Percentiles rank a stretch among this genome's conserved stretches.
These are phyloP conservation scores for Tromatobia lineatoria DNA, from an alignment of 2,888 invertebrate species.

Conservation along the genomic window DNA sequence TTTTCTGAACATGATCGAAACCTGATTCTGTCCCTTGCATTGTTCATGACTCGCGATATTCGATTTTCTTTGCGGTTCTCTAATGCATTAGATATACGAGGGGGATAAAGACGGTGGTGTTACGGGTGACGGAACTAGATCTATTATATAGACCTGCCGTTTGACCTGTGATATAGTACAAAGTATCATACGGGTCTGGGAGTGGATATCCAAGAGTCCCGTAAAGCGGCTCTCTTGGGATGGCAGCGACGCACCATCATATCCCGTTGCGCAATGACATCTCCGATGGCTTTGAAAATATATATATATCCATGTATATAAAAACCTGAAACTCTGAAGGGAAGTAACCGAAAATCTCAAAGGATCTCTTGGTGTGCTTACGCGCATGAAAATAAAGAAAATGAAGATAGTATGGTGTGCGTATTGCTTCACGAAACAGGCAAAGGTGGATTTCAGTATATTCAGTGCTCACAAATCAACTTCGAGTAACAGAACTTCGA, in stretches of 20 bases:
- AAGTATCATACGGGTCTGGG: background rate
- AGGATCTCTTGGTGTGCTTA: constrained; percentile 29
- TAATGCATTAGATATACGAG: background rate
- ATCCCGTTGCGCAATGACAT: constrained; percentile 26
- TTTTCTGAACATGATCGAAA: background rate
- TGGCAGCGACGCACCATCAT: constrained; percentile 20
- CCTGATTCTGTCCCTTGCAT: background rate
- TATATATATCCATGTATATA: no score
- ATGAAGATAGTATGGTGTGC: no score
- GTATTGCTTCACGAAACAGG: background rate
- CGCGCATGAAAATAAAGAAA: background rate
- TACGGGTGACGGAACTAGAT: constrained; percentile 24
- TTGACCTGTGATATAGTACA: constrained; percentile 27
- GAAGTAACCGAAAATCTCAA: constrained; percentile 32
- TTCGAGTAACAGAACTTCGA: no score
- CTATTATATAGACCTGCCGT: constrained; percentile 20
- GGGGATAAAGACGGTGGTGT: background rate
- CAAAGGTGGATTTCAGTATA: constrained; percentile 25
- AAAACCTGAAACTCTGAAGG: background rate
- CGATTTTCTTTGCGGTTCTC: background rate
- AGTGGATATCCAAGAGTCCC: constrained; percentile 13
- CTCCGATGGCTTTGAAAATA: constrained; percentile 1
- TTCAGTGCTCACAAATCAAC: constrained; percentile 1
- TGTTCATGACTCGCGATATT: constrained; percentile 17
- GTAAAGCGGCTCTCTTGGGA: constrained; percentile 35